Conservation (phyloP, 2,888 invertebrate genomes). For the Microctonus hyperodae region DNA sequence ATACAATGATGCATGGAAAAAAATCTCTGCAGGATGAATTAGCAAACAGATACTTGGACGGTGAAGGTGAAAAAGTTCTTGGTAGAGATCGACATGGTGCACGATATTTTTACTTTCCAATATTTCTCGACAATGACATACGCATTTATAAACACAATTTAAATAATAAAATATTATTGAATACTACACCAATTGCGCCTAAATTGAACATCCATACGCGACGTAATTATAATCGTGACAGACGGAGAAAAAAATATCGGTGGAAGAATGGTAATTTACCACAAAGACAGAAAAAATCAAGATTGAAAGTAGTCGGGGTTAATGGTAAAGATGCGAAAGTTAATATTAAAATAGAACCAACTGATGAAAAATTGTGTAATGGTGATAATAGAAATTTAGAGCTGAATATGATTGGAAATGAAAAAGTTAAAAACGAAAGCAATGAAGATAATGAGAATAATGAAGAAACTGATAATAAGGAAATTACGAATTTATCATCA, state of each 20-base stretch:
- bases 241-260: slow-evolving; percentile 44
- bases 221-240: slow-evolving; percentile 30
- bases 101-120: slow-evolving; percentile 67
- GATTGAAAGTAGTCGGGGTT: slow-evolving; percentile 12
- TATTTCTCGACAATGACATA: slow-evolving; percentile 66
- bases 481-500: neutral
- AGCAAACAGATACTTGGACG: slow-evolving; percentile 62
- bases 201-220: slow-evolving; percentile 30
- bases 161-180: slow-evolving; percentile 54
- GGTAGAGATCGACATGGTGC: slow-evolving; percentile 65
- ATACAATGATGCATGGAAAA: slow-evolving; percentile 64
- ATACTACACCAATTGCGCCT: slow-evolving; percentile 47
- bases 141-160: slow-evolving; percentile 64
- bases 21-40: slow-evolving; percentile 66
- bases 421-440: slow-evolving; percentile 9
- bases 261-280: slow-evolving; percentile 52
- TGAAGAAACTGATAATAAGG: neutral
- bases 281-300: slow-evolving; percentile 30
- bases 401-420: neutral
- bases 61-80: slow-evolving; percentile 63
- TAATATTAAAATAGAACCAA: neutral
- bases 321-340: neutral
- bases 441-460: neutral
- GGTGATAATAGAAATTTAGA: neutral
- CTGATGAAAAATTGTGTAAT: neutral